Percentiles rank a stretch among this genome's conserved stretches.
Conservation (phyloP, 2,113 vertebrate genomes). For the Triplophysa tibetana region DNA sequence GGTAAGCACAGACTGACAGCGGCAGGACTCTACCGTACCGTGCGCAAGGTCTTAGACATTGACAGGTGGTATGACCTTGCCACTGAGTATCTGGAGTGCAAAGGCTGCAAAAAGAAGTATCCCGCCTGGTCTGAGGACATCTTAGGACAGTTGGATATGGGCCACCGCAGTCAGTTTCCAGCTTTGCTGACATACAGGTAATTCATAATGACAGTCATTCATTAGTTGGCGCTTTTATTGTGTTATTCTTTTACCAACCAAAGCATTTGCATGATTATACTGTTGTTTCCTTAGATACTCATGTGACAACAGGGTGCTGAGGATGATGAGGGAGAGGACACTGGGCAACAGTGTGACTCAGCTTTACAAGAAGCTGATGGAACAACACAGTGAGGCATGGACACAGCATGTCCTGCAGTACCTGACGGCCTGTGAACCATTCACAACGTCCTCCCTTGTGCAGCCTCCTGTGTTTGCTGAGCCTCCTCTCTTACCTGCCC, state of each 20-base stretch:
- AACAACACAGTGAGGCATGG: constrained; percentile 19
- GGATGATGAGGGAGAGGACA: constrained; percentile 26
- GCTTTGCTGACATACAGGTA: constrained; percentile 17
- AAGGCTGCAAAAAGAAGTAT: constrained; percentile 21
- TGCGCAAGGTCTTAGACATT: constrained; percentile 16
- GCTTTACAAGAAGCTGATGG: constrained; percentile 30
- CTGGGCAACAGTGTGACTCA: constrained; percentile 21
- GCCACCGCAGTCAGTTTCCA: neutral
- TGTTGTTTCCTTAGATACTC: neutral
- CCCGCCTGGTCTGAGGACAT: constrained; percentile 1
- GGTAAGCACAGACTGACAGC: constrained; percentile 14
- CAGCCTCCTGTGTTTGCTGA: constrained; percentile 10
- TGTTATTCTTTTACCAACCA: constrained; percentile 4
- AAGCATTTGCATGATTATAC: neutral
- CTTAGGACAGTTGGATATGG: constrained; percentile 11
- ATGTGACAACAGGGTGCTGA: constrained; percentile 16
- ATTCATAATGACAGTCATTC: neutral
- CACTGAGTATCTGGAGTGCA: constrained; percentile 37
- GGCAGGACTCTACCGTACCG: constrained; percentile 13
- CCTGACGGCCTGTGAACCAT: neutral
- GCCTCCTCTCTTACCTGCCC: neutral
- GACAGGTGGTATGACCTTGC: constrained; percentile 24
- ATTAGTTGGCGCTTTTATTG: neutral
- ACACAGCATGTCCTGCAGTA: constrained; percentile 7
- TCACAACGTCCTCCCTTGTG: constrained; percentile 1